Base-by-base conservation (phyloP, 2,888 invertebrate species). In the Myathropa florea region DNA sequence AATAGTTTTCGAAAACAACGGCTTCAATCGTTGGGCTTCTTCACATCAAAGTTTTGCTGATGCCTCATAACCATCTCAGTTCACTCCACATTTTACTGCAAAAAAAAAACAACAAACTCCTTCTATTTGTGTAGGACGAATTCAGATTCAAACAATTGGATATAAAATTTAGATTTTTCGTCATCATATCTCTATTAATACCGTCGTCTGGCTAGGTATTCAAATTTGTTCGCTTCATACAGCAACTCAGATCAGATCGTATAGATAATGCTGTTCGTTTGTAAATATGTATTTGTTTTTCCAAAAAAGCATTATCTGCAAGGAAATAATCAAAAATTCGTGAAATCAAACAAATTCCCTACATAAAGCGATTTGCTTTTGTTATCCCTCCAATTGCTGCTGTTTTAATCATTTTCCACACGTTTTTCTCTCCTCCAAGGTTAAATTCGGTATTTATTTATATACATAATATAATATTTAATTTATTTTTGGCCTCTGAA, bases 381-480 rank as follows among this genome's bases (percentile, higher is more conserved):
- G 57, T 57, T 57, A 57, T 57, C 14, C 46, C 46, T 57, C 24
- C 24, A 12, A 57, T 23, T 57, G 24, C 24, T 12, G 24, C 24
- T 57, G 57, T 18, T 46, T 46, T 46, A 46, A 39, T 46, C 46
- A 57, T 57, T 57, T 57, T 57, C 57, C 57, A 57, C 57, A 26
- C 23, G 57, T 57, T 57, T 57, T 57, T 57, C 23, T 57, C 24
- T 57, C 24, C 24, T 12, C 24, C 57, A 57, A 57, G 57, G 57
- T 57, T 57, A 57, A 57, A 57, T 57, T 24, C 57, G 24, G 57
- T 23, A 57, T 57, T 57, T 57, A 57, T 57, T 57, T 57, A 57
- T 57, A 57, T 57, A 24, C 57, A 57, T 57, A 57, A 57, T 57
- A 57, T 57, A 57, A 57, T 57, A 57, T 57, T 24, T 57, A 57